Percentiles rank a stretch among this genome's conserved stretches.
Evolutionary conservation across 2,888 invertebrate genomes (phyloP).

Genomic region (Hyles lineata): DNA sequence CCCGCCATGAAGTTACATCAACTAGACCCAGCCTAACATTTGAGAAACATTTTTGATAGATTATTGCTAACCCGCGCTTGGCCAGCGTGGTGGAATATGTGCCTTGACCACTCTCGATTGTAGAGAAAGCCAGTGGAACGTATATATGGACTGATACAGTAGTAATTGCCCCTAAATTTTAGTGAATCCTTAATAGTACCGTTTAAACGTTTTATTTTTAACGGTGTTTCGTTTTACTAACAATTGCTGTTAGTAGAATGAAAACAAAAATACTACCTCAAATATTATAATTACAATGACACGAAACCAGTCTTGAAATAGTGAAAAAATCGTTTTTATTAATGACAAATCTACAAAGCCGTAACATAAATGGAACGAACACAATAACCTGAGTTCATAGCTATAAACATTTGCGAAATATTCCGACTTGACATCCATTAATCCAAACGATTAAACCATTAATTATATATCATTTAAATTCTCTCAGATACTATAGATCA

Average conservation of each 20-base stretch:
- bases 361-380: neutral
- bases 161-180: no score
- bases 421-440: slow-evolving; percentile 1
- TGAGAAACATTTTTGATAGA: neutral
- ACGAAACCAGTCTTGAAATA: neutral
- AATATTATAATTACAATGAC: neutral
- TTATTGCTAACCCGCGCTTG: neutral
- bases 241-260: no score
- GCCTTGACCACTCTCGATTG: no score
- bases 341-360: neutral
- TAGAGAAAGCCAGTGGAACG: no score
- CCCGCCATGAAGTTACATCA: neutral
- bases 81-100: no score
- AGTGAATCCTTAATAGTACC: no score
- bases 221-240: no score
- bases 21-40: neutral
- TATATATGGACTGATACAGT: no score
- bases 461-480: slow-evolving; percentile 3
- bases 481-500: neutral
- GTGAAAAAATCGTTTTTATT: no score
- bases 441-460: neutral
- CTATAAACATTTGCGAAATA: neutral
- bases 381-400: neutral
- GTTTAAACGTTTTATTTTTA: no score
- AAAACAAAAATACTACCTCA: no score